Evolutionary conservation across 2,113 vertebrate genomes (phyloP).

Genomic region (Forbesichthys agassizii): DNA sequence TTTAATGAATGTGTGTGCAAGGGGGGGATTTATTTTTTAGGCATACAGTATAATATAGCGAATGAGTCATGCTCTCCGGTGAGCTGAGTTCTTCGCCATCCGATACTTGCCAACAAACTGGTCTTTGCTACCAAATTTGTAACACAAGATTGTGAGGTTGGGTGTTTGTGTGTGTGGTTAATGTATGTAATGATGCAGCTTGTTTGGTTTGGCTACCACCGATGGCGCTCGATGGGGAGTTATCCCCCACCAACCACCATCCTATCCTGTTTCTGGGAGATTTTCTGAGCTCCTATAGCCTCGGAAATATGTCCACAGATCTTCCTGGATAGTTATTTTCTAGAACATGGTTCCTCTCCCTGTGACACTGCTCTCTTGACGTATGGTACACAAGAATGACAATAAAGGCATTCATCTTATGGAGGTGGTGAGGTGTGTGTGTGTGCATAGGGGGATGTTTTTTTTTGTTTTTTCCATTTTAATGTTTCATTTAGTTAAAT

Average conservation of each 20-base stretch:
- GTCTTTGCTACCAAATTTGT: constrained; percentile 16
- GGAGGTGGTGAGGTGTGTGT: too few relatives aligned
- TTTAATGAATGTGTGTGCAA: constrained; percentile 4
- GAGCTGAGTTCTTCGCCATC: not conserved
- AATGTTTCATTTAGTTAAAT: too few relatives aligned
- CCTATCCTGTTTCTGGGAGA: constrained; percentile 29
- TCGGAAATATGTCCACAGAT: constrained; percentile 11
- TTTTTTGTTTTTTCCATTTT: too few relatives aligned
- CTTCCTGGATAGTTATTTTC: constrained; percentile 27
- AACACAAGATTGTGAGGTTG: constrained; percentile 11
- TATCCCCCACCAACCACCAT: constrained; percentile 25
- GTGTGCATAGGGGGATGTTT: too few relatives aligned
- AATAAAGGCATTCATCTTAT: not conserved
- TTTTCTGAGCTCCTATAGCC: constrained; percentile 25
- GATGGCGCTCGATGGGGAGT: constrained; percentile 43
- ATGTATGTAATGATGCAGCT: not conserved
- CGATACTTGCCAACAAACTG: not conserved
- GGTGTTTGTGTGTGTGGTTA: constrained; percentile 16
- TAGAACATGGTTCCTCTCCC: too few relatives aligned
- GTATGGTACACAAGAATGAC: not conserved
- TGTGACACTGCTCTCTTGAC: constrained; percentile 6
- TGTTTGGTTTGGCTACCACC: constrained; percentile 36
- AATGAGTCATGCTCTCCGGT: constrained; percentile 48
- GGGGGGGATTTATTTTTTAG: constrained; percentile 51
- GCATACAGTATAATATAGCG: constrained; percentile 43